These are phyloP conservation scores for Gandaritis pyraliata DNA, from an alignment of 2,888 invertebrate species.

Conservation along the genomic window DNA sequence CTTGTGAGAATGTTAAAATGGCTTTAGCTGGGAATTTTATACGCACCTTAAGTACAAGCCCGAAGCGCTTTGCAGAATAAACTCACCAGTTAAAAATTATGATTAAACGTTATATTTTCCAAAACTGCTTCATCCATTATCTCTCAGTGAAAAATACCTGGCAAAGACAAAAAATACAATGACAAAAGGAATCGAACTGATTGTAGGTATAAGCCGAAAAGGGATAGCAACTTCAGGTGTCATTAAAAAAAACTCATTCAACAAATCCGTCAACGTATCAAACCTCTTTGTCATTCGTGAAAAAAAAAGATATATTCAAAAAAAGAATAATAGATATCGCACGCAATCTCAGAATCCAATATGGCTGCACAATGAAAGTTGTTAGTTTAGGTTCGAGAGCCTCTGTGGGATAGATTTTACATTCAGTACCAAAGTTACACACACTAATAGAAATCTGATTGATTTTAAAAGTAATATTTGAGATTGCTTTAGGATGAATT, in stretches of 20 bases:
- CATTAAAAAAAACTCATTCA: conserved; percentile 68
- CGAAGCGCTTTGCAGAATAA: too few relatives aligned
- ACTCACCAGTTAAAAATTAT: not conserved
- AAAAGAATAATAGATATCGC: conserved; percentile 65
- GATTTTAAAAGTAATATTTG: conserved; percentile 38
- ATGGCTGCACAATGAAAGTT: conserved; percentile 63
- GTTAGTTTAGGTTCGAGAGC: conserved; percentile 74
- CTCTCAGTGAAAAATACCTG: conserved; percentile 52
- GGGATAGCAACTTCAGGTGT: conserved; percentile 78
- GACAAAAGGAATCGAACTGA: conserved; percentile 70
- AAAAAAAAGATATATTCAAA: conserved; percentile 50
- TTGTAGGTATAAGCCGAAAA: conserved; percentile 63
- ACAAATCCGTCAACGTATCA: conserved; percentile 77
- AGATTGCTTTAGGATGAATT: conserved; percentile 36
- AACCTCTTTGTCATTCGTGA: conserved; percentile 58
- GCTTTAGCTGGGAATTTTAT: conserved; percentile 10
- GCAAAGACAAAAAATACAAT: conserved; percentile 48
- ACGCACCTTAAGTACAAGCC: not conserved
- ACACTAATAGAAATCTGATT: conserved; percentile 40
- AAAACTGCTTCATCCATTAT: conserved; percentile 15
- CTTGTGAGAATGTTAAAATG: conserved; percentile 35
- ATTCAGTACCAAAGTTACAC: conserved; percentile 49
- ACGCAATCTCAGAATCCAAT: conserved; percentile 77
- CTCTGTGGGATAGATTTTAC: conserved; percentile 59
- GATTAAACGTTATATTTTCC: not conserved